Evolutionary conservation across 2,113 vertebrate species (phyloP).

Genomic region (Ascaphus truei): DNA sequence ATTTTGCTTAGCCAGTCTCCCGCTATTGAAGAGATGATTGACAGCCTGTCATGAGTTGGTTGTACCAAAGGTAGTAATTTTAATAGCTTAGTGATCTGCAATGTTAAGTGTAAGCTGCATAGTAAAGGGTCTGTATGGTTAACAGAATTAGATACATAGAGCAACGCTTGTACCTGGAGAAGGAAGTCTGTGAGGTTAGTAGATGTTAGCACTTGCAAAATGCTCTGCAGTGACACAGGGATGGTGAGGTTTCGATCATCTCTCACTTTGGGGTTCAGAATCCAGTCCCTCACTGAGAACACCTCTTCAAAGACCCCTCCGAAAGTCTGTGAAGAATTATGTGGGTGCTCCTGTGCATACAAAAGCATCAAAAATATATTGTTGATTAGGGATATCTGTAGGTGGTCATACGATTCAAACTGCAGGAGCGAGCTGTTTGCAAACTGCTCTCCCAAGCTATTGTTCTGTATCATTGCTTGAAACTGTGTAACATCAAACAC

Average conservation of each 20-base stretch:
- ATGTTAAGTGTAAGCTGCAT: neutral
- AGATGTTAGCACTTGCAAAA: neutral
- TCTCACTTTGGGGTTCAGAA: neutral
- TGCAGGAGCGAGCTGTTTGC: neutral
- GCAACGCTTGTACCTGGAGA: neutral
- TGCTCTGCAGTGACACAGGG: neutral
- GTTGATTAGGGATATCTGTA: slow-evolving; percentile 2
- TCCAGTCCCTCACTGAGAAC: neutral
- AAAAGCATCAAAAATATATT: slow-evolving; percentile 1
- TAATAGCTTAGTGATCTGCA: neutral
- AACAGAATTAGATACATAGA: neutral
- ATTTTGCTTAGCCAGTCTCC: slow-evolving; percentile 2
- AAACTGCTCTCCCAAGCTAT: neutral
- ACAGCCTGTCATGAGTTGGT: neutral
- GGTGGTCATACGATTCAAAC: neutral
- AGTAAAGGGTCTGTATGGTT: neutral
- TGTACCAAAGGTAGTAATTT: neutral
- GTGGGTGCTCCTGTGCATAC: neutral
- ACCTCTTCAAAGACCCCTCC: neutral
- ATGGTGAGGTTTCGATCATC: neutral
- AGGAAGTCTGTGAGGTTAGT: neutral
- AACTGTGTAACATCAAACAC: neutral
- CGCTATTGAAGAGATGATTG: neutral
- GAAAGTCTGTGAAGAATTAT: neutral
- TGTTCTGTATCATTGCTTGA: neutral